These are phyloP conservation scores for Dendrolimus houi DNA, from an alignment of 2,888 invertebrate genomes.

Conservation along the genomic window DNA sequence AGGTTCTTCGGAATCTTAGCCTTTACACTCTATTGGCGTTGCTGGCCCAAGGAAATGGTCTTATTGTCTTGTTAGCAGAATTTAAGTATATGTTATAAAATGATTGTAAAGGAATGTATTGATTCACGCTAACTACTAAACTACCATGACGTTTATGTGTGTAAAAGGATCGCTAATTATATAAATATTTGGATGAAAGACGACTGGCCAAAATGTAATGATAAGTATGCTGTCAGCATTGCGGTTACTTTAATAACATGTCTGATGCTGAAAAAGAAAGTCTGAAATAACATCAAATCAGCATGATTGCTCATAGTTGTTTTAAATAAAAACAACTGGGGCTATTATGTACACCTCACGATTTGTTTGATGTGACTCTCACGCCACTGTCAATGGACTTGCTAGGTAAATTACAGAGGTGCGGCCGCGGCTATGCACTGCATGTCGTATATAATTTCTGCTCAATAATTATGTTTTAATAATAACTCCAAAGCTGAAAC, in stretches of 20 bases:
- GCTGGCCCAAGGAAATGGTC: too few species aligned
- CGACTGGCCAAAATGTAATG: not conserved
- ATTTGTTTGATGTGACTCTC: conserved; percentile 39
- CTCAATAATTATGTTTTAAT: too few species aligned
- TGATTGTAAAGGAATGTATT: too few species aligned
- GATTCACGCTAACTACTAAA: too few species aligned
- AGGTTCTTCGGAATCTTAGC: too few species aligned
- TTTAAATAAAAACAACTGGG: conserved; percentile 36
- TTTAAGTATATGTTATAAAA: too few species aligned
- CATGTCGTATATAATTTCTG: too few species aligned
- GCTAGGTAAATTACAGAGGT: conserved; percentile 20
- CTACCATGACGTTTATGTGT: not conserved
- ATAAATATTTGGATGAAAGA: not conserved
- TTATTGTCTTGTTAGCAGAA: too few species aligned
- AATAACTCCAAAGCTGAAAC: too few species aligned
- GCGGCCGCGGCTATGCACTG: conserved; percentile 22
- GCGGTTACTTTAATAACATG: conserved; percentile 1
- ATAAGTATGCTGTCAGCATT: not conserved
- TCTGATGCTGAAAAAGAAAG: conserved; percentile 32
- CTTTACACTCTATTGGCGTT: too few species aligned
- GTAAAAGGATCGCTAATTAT: not conserved
- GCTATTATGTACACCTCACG: conserved; percentile 39
- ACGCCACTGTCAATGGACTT: conserved; percentile 27
- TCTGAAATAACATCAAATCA: conserved; percentile 29
- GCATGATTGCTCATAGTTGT: conserved; percentile 33